These are phyloP conservation scores for Flexamia atlantica DNA, from an alignment of 2,888 invertebrate species.

Conservation along the genomic window DNA sequence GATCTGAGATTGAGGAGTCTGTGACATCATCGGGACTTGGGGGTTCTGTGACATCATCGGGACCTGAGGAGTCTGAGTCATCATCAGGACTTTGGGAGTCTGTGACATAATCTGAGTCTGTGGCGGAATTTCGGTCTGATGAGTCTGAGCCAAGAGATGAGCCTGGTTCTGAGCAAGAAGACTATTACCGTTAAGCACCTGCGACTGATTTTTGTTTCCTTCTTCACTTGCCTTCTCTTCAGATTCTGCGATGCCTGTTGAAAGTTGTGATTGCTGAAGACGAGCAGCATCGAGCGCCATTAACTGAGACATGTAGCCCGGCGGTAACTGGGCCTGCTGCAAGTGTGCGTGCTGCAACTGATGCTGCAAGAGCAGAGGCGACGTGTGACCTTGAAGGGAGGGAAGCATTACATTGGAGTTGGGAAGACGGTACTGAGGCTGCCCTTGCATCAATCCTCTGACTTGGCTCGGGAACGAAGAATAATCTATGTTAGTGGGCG, in stretches of 20 bases:
- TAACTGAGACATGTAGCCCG: background rate
- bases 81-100: background rate
- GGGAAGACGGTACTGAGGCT: background rate
- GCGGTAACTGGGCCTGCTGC: background rate
- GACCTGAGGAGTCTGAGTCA: background rate
- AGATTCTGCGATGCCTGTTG: background rate
- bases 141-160: background rate
- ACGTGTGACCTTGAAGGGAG: background rate
- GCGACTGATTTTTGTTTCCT: background rate
- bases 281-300: background rate
- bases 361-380: background rate
- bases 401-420: background rate
- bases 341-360: background rate
- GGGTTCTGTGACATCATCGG: background rate
- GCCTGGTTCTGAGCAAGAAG: background rate
- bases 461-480: background rate
- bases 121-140: too few relatives aligned
- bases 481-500: background rate
- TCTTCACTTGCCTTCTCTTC: background rate
- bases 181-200: background rate
- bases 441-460: background rate
- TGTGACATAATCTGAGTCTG: background rate
- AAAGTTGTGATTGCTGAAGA: slow-evolving; percentile 4
- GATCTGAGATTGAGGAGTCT: background rate
- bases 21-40: background rate